phyloP scores from a whole-genome alignment of 2,888 invertebrate species.

The Morpho achilles region DNA sequence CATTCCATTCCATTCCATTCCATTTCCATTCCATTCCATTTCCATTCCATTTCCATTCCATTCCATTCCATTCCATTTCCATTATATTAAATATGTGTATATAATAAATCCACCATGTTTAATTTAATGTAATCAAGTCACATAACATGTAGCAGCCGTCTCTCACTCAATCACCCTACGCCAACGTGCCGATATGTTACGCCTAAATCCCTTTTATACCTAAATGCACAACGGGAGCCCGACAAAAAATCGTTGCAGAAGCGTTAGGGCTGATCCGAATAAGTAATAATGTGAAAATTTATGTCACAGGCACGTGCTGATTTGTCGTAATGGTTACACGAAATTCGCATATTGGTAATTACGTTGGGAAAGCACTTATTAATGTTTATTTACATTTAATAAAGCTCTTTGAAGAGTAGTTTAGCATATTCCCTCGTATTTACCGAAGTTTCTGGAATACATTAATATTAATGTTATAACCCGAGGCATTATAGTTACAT shows the following conservation, averaged over 20 bases:
- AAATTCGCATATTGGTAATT: slow-evolving; percentile 71
- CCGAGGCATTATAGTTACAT: slow-evolving; percentile 2
- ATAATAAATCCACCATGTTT: too few species aligned
- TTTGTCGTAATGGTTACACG: slow-evolving; percentile 63
- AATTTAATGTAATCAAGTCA: not conserved
- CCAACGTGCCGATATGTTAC: slow-evolving; percentile 65
- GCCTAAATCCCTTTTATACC: slow-evolving; percentile 67
- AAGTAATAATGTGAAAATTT: slow-evolving; percentile 75
- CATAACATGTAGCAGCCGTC: slow-evolving; percentile 1
- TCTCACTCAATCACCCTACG: slow-evolving; percentile 55
- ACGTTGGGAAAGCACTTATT: slow-evolving; percentile 38
- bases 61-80: too few species aligned
- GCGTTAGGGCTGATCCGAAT: slow-evolving; percentile 46
- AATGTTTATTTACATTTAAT: slow-evolving; percentile 37
- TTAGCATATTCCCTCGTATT: slow-evolving; percentile 18
- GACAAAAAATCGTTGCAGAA: slow-evolving; percentile 54
- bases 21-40: too few species aligned
- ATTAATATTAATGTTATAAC: slow-evolving; percentile 15
- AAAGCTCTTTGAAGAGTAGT: slow-evolving; percentile 27
- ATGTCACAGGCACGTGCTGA: slow-evolving; percentile 73
- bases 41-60: too few species aligned
- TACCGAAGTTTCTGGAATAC: slow-evolving; percentile 11
- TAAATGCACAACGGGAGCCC: slow-evolving; percentile 72
- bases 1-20: too few species aligned
- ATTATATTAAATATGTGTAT: too few species aligned